These are phyloP conservation scores for Rhaphigaster nebulosa DNA, from an alignment of 2,888 invertebrate genomes.

Conservation along the genomic window DNA sequence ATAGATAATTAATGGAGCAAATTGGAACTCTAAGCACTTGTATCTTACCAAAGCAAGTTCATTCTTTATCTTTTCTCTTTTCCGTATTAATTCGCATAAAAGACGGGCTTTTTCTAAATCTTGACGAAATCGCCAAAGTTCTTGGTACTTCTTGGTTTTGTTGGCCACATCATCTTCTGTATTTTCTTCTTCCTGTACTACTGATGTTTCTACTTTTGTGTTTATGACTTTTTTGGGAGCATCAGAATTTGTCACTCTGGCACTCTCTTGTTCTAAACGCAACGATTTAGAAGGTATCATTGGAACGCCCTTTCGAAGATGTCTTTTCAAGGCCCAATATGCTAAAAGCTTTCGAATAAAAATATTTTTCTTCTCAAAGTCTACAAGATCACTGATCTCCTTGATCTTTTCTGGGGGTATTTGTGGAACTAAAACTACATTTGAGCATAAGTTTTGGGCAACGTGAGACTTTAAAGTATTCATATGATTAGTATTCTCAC, in stretches of 20 bases:
- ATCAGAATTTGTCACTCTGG: neutral
- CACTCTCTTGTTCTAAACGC: slow-evolving; percentile 63
- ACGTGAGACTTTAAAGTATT: slow-evolving; percentile 61
- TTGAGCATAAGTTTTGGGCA: slow-evolving; percentile 88
- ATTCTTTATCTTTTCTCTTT: slow-evolving; percentile 94
- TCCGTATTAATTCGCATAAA: slow-evolving; percentile 93
- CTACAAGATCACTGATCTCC: slow-evolving; percentile 85
- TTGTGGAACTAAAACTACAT: slow-evolving; percentile 93
- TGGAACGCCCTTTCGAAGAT: slow-evolving; percentile 95
- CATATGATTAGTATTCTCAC: slow-evolving; percentile 68
- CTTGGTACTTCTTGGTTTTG: neutral
- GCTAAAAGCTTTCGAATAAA: slow-evolving; percentile 91
- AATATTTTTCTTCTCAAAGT: slow-evolving; percentile 81
- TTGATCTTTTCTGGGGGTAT: slow-evolving; percentile 87
- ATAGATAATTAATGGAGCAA: slow-evolving; percentile 86
- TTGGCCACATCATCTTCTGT: neutral
- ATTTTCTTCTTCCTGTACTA: neutral
- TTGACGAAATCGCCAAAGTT: slow-evolving; percentile 81
- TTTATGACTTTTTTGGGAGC: neutral
- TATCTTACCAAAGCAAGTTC: slow-evolving; percentile 86
- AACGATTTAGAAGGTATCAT: slow-evolving; percentile 75
- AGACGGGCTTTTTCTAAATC: slow-evolving; percentile 93
- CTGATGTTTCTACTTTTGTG: neutral
- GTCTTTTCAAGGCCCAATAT: slow-evolving; percentile 97
- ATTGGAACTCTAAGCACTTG: slow-evolving; percentile 83